phyloP scores from a whole-genome alignment of 2,888 invertebrate species.

The Crematogaster levior region DNA sequence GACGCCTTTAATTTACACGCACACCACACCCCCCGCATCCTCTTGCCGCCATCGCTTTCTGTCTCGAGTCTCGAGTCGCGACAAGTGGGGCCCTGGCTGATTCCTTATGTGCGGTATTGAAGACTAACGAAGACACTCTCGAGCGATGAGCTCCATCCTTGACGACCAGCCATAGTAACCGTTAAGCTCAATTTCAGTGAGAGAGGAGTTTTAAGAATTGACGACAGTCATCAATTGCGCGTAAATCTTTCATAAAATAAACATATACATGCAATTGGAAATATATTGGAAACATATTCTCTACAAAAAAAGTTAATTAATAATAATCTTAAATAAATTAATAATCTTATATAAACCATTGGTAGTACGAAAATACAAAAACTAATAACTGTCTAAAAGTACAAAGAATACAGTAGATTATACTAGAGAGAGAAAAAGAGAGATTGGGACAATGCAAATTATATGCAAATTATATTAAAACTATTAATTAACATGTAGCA shows the following conservation, averaged over 20 bases:
- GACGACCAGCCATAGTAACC: constrained; percentile 11
- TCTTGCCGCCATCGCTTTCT: constrained; percentile 30
- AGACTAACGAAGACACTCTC: constrained; percentile 48
- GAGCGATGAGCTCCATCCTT: constrained; percentile 15
- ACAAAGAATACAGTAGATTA: not conserved
- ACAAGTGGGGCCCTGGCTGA: constrained; percentile 15
- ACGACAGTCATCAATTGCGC: no score
- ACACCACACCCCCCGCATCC: constrained; percentile 65
- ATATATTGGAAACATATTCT: no score
- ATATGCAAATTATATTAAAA: not conserved
- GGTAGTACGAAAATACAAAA: not conserved
- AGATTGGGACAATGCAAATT: not conserved
- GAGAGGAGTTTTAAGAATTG: not conserved
- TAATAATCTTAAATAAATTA: no score
- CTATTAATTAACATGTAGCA: constrained; percentile 22
- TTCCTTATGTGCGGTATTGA: constrained; percentile 22
- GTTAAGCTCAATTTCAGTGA: not conserved
- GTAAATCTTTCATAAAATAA: not conserved
- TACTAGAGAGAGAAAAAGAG: not conserved
- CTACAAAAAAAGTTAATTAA: not conserved
- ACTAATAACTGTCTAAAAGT: not conserved
- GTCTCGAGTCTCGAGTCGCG: constrained; percentile 35
- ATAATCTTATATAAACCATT: not conserved
- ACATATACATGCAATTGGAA: not conserved
- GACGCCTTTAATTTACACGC: constrained; percentile 85